Evolutionary conservation across 2,113 vertebrate species (phyloP), one percentile per base, ranked within the genome.

Genomic region (Acinonyx jubatus): DNA sequence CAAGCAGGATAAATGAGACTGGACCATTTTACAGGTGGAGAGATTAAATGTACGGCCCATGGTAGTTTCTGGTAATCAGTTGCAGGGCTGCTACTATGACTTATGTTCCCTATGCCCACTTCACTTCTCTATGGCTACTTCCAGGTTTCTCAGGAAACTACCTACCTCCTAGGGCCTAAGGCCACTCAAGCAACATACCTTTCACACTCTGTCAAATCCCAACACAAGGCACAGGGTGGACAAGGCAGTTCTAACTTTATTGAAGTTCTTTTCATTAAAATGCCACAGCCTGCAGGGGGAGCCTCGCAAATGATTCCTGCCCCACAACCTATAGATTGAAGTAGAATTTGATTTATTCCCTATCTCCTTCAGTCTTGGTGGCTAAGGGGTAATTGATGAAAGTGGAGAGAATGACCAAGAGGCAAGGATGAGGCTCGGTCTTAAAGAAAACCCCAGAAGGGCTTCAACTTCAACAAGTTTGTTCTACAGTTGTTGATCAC

Each of bases 251-350:
- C 10, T 87, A 79, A 93, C 23, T 97, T 98, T 98, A 98, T 95
- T 98, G 61, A 97, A 21, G 27, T 79, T 97, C 61, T 95, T 81
- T 96, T 87, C 68, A 93, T 82, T 55, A 97, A 98, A 97, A 97
- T 50, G 78, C 33, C 76, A 96, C 38, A 52, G 71, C 48, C 87
- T 69, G 27, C 16, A 93, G 29, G 29, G 48, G 36, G 55, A 89
- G 55, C 66, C 48, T 93, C 65, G 45, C 33, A 96, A 71, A 33
- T 61, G 31, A 66, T 91, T 95, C 52, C 63, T 71, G 78, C 25
- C 55, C 86, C 25, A 21, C 1, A 11, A 69, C 23, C 19, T 36
- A 84, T 0, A 48, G 63, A 83, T 0, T 21, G 38, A 76, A 93
- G 69, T 3, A 89, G 11, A 93, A 83, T 55, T 25, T 86, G 65